Percentiles rank a stretch among this genome's conserved stretches.
These are phyloP conservation scores for Tapirus indicus DNA, from an alignment of 2,797 vertebrate genomes.

Conservation along the genomic window DNA sequence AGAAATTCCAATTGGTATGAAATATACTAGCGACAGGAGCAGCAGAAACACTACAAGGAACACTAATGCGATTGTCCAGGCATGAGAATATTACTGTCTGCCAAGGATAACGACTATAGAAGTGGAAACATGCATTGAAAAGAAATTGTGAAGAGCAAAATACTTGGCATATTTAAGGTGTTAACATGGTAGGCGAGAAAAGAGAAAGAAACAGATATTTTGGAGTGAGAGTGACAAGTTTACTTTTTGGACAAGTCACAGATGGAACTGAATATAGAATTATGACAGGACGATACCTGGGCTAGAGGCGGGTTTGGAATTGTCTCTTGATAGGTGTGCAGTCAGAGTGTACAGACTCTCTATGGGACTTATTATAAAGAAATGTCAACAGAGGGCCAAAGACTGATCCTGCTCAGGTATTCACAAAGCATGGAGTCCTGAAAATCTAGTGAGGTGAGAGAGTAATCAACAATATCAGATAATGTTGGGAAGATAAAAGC, in stretches of 20 bases:
- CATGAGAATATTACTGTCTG: background rate
- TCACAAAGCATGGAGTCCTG: background rate
- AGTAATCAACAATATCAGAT: background rate
- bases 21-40: background rate
- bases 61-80: background rate
- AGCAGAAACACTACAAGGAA: background rate
- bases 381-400: background rate
- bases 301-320: background rate
- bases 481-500: background rate
- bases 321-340: background rate
- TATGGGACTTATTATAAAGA: conserved; percentile 24
- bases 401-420: background rate
- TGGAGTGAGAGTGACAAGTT: background rate
- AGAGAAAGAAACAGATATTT: background rate
- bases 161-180: background rate
- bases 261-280: background rate
- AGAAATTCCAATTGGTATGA: background rate
- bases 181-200: background rate
- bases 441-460: background rate
- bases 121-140: background rate
- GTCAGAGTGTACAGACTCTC: background rate
- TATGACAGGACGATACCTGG: background rate
- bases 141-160: background rate
- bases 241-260: background rate
- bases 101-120: background rate